These are phyloP conservation scores for Tetrapedia diversipes DNA, from an alignment of 2,888 invertebrate genomes.

Conservation along the genomic window DNA sequence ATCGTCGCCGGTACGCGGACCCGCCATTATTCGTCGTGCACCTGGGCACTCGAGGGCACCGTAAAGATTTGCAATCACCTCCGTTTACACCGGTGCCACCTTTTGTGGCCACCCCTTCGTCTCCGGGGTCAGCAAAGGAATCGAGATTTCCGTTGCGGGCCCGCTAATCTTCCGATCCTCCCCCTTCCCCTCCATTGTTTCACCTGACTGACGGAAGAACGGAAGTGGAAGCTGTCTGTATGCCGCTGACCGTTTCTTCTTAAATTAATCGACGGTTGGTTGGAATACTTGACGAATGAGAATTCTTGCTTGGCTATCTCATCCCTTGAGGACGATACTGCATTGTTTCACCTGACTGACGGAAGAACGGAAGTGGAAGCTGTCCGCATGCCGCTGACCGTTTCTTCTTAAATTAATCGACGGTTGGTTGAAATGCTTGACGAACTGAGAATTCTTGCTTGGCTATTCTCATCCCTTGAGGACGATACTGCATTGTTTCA, in stretches of 20 bases:
- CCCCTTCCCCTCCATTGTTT: conserved; percentile 48
- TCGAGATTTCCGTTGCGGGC: conserved; percentile 74
- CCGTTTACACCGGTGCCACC: conserved; percentile 66
- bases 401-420: too few species aligned
- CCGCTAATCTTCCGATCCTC: conserved; percentile 58
- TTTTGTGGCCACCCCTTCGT: conserved; percentile 67
- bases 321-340: neutral
- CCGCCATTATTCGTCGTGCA: conserved; percentile 71
- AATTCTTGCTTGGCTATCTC: neutral
- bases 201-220: conserved; percentile 56
- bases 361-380: too few species aligned
- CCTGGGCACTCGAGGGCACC: conserved; percentile 78
- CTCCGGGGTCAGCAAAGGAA: conserved; percentile 62
- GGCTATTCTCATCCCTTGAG: neutral
- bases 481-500: conserved; percentile 48
- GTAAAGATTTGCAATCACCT: conserved; percentile 77
- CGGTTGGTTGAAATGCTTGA: too few species aligned
- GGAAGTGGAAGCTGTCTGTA: conserved; percentile 43
- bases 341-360: too few species aligned
- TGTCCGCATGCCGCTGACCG: too few species aligned
- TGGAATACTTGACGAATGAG: neutral
- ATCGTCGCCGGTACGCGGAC: conserved; percentile 62
- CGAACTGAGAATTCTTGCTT: too few species aligned
- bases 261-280: neutral
- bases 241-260: conserved; percentile 14